phyloP scores from a whole-genome alignment of 2,113 vertebrate genomes.

The Cavia porcellus region DNA sequence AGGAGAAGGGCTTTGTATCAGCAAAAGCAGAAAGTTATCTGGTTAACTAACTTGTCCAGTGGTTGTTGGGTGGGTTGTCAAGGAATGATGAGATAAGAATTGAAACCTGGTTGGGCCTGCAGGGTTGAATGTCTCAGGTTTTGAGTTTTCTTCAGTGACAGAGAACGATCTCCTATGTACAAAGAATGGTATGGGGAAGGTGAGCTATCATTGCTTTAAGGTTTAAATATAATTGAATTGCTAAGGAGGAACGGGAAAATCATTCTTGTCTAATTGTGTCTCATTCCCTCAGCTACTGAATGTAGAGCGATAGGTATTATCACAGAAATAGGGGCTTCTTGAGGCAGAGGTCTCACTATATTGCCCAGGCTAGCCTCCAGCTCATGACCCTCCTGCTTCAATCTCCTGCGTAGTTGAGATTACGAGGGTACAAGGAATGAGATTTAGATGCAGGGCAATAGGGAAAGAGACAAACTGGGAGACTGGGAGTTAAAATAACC shows the following conservation, averaged over 20 bases:
- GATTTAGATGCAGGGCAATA: not conserved
- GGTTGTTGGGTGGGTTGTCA: not conserved
- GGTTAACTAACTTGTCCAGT: not conserved
- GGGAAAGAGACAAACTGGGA: not conserved
- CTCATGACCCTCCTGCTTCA: not conserved
- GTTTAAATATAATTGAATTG: not conserved
- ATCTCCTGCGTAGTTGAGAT: not conserved
- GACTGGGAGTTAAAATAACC: not conserved
- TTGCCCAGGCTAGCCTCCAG: not conserved
- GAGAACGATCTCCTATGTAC: not conserved
- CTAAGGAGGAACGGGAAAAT: not conserved
- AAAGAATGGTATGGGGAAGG: not conserved
- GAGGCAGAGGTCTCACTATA: not conserved
- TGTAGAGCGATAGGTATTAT: not conserved
- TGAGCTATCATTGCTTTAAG: not conserved
- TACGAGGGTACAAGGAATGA: not conserved
- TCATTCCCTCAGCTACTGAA: slow-evolving; percentile 13
- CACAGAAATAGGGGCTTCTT: not conserved
- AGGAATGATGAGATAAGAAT: not conserved
- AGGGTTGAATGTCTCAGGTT: slow-evolving; percentile 1
- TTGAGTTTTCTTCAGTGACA: slow-evolving; percentile 21
- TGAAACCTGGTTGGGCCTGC: not conserved
- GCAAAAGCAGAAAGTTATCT: not conserved
- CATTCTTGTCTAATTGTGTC: not conserved
- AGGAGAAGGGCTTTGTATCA: not conserved